Base-by-base conservation (phyloP, 1,140 invertebrate species). In the Drosophila takahashii region DNA sequence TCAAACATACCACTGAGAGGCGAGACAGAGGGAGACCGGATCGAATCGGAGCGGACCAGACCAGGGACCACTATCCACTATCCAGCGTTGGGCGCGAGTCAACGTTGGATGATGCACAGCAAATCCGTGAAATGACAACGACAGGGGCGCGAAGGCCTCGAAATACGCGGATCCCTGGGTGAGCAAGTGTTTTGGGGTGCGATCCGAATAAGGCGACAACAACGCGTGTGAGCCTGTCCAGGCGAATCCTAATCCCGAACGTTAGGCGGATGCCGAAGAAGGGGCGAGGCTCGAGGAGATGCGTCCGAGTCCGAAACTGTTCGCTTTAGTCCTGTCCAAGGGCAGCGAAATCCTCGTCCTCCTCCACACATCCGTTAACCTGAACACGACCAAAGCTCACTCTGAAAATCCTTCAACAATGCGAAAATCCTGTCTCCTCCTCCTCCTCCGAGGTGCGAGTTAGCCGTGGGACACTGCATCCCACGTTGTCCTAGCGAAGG, bases 401-500 rank as follows among this genome's bases (percentile, higher is more conserved):
- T 70, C 41, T 69, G 26, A 70, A 70, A 42, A 51, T 64, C 64
- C 59, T 34, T 26, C 22, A 37, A 56, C 67, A 69, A 70, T 70
- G 41, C n/a, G 51, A 70, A 39, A 54, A 37, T 54, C 50, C 64
- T 50, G 34, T 66, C 61, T 69, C 41, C 61, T 70, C 42, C 41
- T 37, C 15, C 48, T 69, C 42, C 42, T 37, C 15, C 48, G 62
- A 73, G 60, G 26, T 79, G 54, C 42, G 36, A 76, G 58, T 62
- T 39, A 51, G 71, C 37, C 64, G 62, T 84, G 60, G 77, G 79
- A 52, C 60, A 77, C 57, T 52, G 76, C 36, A 83, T 87, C 84
- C 83, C 79, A 89, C 79, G 83, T 73, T 89, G 83, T 86, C 70
- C 76, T 83, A 86, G 75, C 53, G 62, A 74, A 74, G 67, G 50